Percentiles rank a stretch among this genome's conserved stretches.
Conservation (phyloP, 1,140 invertebrate species). For the Drosophila setifemur region DNA sequence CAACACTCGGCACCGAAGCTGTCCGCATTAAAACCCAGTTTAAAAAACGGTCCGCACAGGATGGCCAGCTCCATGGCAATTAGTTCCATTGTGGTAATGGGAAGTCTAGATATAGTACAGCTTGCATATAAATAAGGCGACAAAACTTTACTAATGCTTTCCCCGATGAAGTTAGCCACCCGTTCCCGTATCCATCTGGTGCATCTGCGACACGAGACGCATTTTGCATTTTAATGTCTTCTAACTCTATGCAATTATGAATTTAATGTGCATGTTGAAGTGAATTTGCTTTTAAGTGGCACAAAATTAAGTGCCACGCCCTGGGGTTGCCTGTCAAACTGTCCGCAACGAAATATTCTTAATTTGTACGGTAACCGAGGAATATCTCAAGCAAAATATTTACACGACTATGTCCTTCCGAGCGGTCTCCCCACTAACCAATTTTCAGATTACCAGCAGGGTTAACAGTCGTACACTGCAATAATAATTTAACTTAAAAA, state of each 20-base stretch:
- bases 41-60: not conserved
- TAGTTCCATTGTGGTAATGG: conserved; percentile 37
- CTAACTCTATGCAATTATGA: conserved; percentile 39
- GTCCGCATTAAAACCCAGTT: conserved; percentile 13
- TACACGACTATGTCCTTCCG: not conserved
- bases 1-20: conserved; percentile 43
- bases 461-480: not conserved
- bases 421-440: not conserved
- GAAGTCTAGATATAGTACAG: conserved; percentile 17
- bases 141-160: conserved; percentile 59
- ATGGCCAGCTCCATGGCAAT: conserved; percentile 13
- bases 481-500: not conserved
- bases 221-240: conserved; percentile 60
- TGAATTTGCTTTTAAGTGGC: conserved; percentile 1
- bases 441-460: not conserved
- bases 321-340: conserved; percentile 4
- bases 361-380: not conserved
- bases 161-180: conserved; percentile 45
- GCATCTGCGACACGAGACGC: conserved; percentile 24
- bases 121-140: conserved; percentile 58
- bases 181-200: conserved; percentile 4
- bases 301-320: conserved; percentile 1
- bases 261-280: conserved; percentile 36
- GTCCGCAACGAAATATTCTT: not conserved
- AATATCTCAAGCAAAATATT: conserved; percentile 11